Evolutionary conservation across 2,113 vertebrate species (phyloP), one percentile per base, ranked within the genome.

Genomic region (Bubo blakistoni): DNA sequence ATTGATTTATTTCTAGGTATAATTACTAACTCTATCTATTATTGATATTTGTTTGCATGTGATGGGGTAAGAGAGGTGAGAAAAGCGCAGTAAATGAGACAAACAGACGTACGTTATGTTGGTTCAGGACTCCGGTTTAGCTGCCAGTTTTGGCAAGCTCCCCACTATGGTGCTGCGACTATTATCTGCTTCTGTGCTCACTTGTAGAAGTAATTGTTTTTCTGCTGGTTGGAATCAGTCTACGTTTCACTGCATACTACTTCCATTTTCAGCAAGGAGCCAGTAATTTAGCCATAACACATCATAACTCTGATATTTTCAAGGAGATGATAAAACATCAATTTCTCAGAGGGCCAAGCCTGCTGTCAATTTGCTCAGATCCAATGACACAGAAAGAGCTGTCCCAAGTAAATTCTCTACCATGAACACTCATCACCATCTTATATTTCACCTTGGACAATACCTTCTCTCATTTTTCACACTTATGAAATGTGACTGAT

Each of bases 191-290:
- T 95, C 86, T 87, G 47, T 91, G 79, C 76, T 69, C 46, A 25
- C 42, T 96, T 89, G 59, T 72, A 88, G 74, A 32, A 78, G 20
- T 77, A 92, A 70, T 82, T 92, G 61, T 70, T 94, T 94, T 95
- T 89, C 69, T 0, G 6, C 16, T 47, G 62, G 25, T 80, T 82
- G 71, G 47, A 92, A 52, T 86, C 55, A 59, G 4, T 49, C 65
- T 78, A 32, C 38, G 24, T 94, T 96, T 97, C 70, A 81, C n/a
- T 87, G 65, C 47, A 38, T 62, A 46, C 34, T 62, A 77, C 57
- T 96, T 78, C 79, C 83, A 51, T 70, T 82, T 95, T 93, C 40
- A 65, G 25, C 54, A 84, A 46, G 81, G 47, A 91, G 51, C 11
- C 89, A 89, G 20, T 36, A 83, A 91, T 94, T 95, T 97, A 66